phyloP scores from a whole-genome alignment of 64 coral and sea anemone species.

The Stylophora pistillata region DNA sequence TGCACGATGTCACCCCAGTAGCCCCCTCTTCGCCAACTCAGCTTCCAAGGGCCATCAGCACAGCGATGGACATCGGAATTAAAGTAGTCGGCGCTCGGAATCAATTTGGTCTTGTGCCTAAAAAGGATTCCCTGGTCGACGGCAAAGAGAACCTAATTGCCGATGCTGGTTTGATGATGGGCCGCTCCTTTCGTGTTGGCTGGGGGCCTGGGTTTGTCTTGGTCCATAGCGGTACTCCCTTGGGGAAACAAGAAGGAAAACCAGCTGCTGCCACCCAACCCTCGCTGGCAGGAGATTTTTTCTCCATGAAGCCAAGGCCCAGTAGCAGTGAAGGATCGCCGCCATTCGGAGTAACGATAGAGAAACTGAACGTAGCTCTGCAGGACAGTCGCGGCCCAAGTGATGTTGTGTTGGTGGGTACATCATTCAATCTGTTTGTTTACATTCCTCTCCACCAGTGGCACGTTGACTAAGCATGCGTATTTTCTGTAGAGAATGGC shows the following conservation, averaged over 20 bases:
- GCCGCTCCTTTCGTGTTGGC: constrained; percentile 97
- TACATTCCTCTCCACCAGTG: not conserved
- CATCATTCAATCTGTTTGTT: not conserved
- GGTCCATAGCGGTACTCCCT: constrained; percentile 75
- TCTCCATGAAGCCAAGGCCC: constrained; percentile 56
- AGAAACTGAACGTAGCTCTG: constrained; percentile 73
- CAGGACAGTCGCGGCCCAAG: constrained; percentile 28
- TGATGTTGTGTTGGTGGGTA: constrained; percentile 64
- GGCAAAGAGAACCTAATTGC: constrained; percentile 79
- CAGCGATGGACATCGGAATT: constrained; percentile 83
- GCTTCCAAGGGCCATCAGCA: constrained; percentile 84
- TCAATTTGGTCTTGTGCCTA: constrained; percentile 78
- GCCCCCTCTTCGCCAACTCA: constrained; percentile 70
- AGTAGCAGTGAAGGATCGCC: not conserved
- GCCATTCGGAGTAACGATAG: constrained; percentile 79
- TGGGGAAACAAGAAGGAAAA: constrained; percentile 46
- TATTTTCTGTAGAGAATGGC: no score
- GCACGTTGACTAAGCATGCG: no score
- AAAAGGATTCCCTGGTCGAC: constrained; percentile 64
- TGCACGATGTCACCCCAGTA: constrained; percentile 13
- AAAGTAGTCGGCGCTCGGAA: constrained; percentile 86
- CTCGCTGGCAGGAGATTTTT: constrained; percentile 48
- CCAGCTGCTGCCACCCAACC: not conserved
- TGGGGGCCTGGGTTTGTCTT: constrained; percentile 91
- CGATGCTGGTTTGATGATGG: constrained; percentile 90